phyloP scores from a whole-genome alignment of 2,888 invertebrate genomes.

The Sisyra terminalis region DNA sequence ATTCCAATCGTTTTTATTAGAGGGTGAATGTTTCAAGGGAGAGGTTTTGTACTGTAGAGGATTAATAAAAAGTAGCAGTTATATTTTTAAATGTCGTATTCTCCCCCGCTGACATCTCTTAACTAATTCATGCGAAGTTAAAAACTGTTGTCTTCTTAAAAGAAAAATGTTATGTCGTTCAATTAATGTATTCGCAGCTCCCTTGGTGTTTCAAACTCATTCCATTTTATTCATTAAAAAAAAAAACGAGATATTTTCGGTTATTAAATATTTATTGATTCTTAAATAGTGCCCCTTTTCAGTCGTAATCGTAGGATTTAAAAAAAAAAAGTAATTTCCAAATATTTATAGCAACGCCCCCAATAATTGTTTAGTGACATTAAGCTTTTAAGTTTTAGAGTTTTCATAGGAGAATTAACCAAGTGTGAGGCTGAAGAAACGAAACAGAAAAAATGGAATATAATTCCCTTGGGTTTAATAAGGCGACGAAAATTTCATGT shows the following conservation, averaged over 20 bases:
- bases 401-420: slow-evolving; percentile 4
- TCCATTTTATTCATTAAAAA: no score
- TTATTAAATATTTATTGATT: no score
- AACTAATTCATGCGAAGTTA: slow-evolving; percentile 10
- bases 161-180: slow-evolving; percentile 10
- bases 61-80: slow-evolving; percentile 8
- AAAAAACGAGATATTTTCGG: no score
- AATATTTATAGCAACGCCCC: neutral
- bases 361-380: slow-evolving; percentile 1
- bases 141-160: slow-evolving; percentile 10
- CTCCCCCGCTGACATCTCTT: slow-evolving; percentile 8
- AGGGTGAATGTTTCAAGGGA: neutral
- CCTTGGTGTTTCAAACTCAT: no score
- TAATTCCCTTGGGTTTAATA: slow-evolving; percentile 8
- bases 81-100: slow-evolving; percentile 8
- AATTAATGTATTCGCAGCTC: slow-evolving; percentile 9
- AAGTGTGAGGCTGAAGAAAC: neutral
- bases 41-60: neutral
- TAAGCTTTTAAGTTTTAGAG: slow-evolving; percentile 3
- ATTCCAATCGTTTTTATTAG: no score
- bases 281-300: no score
- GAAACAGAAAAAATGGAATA: slow-evolving; percentile 4
- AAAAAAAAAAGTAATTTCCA: slow-evolving; percentile 1
- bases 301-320: neutral
- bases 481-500: slow-evolving; percentile 9